These are phyloP conservation scores for Oscarella lobularis DNA, from an alignment of 37 sponge, comb jelly and placozoan species.

Conservation along the genomic window DNA sequence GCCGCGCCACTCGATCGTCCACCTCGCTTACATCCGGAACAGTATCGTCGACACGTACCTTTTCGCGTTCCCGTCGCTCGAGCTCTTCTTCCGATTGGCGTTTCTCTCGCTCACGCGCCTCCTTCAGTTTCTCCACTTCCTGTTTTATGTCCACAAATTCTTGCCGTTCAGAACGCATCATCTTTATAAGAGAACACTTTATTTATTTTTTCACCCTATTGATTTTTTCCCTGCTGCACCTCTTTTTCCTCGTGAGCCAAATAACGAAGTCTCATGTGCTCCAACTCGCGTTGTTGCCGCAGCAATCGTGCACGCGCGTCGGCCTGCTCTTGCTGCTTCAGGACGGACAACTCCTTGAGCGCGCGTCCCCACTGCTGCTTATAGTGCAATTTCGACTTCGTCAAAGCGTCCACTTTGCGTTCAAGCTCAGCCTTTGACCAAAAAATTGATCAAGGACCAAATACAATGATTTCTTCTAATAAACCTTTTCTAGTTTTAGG, in stretches of 20 bases:
- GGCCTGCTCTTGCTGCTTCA: conserved; percentile 55
- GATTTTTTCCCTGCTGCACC: conserved; percentile 11
- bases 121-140: not conserved
- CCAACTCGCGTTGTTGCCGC: conserved; percentile 58
- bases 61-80: no score
- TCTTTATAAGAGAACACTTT: no score
- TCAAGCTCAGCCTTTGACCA: conserved; percentile 61
- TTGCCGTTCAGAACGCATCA: no score
- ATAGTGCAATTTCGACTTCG: conserved; percentile 81
- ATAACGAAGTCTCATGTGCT: conserved; percentile 33
- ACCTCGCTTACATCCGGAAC: not conserved
- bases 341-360: conserved; percentile 55
- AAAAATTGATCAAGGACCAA: no score
- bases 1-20: conserved; percentile 51
- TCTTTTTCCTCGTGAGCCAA: conserved; percentile 41
- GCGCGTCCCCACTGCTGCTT: conserved; percentile 89
- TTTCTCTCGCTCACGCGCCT: not conserved
- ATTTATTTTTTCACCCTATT: not conserved
- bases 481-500: conserved; percentile 77
- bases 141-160: not conserved
- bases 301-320: conserved; percentile 24
- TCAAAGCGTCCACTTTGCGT: conserved; percentile 45
- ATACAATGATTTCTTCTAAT: not conserved
- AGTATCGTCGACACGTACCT: no score
- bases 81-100: not conserved